Base-by-base conservation (phyloP, 2,888 invertebrate species). In the Harpalus rubripes region DNA sequence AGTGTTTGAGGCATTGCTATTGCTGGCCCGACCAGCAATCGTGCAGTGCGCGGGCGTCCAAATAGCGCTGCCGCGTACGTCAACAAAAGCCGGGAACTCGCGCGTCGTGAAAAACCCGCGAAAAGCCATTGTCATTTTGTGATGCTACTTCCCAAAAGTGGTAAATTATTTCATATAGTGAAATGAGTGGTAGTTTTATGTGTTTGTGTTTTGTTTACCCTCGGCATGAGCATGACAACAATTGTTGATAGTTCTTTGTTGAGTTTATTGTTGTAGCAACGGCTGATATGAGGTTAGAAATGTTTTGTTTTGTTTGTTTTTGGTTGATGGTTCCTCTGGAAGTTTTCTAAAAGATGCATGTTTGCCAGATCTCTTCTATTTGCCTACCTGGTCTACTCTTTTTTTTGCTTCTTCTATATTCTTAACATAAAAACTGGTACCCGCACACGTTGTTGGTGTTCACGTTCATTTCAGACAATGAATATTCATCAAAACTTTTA, bases 161-260 rank as follows among this genome's bases (percentile, higher is more conserved):
- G 78, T 78, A 78, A 78, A 76, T 76, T 18, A 76, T 10, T 76
- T 76, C 8, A 10, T 1, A 10, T 10, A 76, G 52, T 56, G 68
- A 15, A 39, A 16, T 68, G 39, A 44, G 12, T 44, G 16, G 15
- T 41, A 18, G 7, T 72, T 41, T 58, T 76, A 52, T 52, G 52
- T 76, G 76, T 76, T 74, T 76, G 76, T 78, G 78, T 56, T 68
- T 78, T 78, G 56, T 76, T 76, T 26, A 52, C 74, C 16, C 44
- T 7, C 8, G 10, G 52, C 52, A 44, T 56, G 52, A 22, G 52
- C 76, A 76, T 76, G 76, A 7, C 76, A 76, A 76, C 76, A 56
- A 76, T 74, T 74, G 16, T 16, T 26, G 26, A 52, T 8, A 22
- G 22, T 16, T 63, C 12, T 26, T 76, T 74, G 68, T 68, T 72